Evolutionary conservation across 2,113 vertebrate genomes (phyloP).

Genomic region (Alexandromys fortis): DNA sequence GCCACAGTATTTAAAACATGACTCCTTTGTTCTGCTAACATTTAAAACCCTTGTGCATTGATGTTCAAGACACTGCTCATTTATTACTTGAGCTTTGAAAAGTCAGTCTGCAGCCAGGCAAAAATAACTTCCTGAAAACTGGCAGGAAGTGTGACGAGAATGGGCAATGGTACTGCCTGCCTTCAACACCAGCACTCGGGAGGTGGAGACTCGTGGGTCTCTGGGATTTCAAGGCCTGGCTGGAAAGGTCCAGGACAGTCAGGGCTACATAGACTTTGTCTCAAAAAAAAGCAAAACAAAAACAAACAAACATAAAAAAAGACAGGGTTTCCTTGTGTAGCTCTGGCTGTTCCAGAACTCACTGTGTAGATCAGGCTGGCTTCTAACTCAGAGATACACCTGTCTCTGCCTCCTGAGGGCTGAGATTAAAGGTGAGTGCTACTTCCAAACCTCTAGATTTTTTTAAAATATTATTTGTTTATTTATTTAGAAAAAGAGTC

Average conservation of each 20-base stretch:
- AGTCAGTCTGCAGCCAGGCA: slow-evolving; percentile 7
- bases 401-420: neutral
- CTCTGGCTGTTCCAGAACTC: neutral
- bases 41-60: slow-evolving; percentile 2
- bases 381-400: neutral
- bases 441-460: neutral
- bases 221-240: neutral
- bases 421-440: neutral
- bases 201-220: neutral
- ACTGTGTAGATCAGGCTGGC: neutral
- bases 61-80: neutral
- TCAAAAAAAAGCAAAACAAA: neutral
- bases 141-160: neutral
- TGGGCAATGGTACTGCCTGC: neutral
- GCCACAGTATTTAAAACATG: neutral
- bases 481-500: neutral
- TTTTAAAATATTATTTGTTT: neutral
- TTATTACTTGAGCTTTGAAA: slow-evolving; percentile 43
- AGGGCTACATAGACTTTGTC: neutral
- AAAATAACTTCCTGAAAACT: slow-evolving; percentile 11
- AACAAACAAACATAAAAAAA: neutral
- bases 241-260: neutral
- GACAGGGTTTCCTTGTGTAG: neutral
- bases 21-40: neutral
- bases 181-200: neutral